Percentiles rank a stretch among this genome's conserved stretches.
Conservation (phyloP, 2,113 vertebrate genomes). For the Sardina pilchardus region DNA sequence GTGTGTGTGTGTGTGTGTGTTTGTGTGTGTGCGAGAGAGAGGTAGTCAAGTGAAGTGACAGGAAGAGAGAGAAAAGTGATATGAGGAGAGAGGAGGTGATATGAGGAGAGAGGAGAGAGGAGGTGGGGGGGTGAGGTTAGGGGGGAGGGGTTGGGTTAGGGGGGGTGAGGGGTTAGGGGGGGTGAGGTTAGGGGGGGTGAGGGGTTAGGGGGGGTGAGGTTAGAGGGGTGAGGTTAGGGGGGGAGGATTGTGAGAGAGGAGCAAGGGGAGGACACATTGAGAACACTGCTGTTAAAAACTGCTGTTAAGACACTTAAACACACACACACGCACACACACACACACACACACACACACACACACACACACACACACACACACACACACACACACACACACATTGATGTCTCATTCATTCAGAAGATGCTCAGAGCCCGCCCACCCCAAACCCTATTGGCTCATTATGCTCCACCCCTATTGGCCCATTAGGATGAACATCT, state of each 20-base stretch:
- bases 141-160: slow-evolving; percentile 71
- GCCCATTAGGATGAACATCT: neutral
- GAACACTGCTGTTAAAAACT: neutral
- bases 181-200: neutral
- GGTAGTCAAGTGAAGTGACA: neutral
- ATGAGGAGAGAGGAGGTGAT: neutral
- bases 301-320: neutral
- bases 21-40: neutral
- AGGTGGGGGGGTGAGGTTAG: slow-evolving; percentile 62
- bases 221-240: neutral
- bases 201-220: neutral
- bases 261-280: neutral
- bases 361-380: neutral
- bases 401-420: too few relatives aligned
- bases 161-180: too few relatives aligned
- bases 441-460: too few relatives aligned
- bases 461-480: too few relatives aligned
- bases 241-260: neutral
- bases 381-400: neutral
- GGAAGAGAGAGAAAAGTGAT: neutral
- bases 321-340: neutral
- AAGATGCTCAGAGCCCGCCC: too few relatives aligned
- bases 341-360: neutral
- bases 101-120: neutral
- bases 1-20: too few relatives aligned